Evolutionary conservation across 2,113 vertebrate genomes (phyloP).

Genomic region (Circaetus gallicus): DNA sequence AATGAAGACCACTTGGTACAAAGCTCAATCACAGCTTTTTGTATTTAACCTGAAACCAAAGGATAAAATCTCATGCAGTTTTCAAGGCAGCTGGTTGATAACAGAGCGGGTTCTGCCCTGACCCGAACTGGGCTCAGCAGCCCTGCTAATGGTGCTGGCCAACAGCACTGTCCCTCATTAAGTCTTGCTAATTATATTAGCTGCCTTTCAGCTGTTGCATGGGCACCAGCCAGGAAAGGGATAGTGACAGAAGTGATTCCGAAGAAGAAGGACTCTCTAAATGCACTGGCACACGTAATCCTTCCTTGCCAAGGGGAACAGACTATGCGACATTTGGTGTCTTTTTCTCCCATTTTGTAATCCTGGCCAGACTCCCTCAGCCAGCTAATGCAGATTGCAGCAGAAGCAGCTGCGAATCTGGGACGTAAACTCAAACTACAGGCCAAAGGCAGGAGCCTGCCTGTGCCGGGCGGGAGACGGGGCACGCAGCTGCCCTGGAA

Average conservation of each 20-base stretch:
- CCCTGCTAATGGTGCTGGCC: neutral
- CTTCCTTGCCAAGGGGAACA: neutral
- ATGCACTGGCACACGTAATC: neutral
- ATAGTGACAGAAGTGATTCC: neutral
- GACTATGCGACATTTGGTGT: neutral
- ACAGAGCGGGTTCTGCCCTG: neutral
- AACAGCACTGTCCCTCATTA: neutral
- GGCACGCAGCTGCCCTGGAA: neutral
- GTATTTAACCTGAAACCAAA: neutral
- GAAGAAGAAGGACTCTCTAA: neutral
- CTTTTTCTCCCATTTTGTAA: neutral
- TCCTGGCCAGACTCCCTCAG: neutral
- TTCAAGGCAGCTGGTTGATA: neutral
- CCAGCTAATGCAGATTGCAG: neutral
- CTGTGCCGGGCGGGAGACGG: too few species aligned
- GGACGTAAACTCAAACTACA: neutral
- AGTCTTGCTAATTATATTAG: slow-evolving; percentile 17
- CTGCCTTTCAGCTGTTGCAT: neutral
- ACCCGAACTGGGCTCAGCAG: neutral
- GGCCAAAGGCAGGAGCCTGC: neutral
- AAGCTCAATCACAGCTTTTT: neutral
- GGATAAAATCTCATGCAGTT: neutral
- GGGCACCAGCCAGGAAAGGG: neutral
- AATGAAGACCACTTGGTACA: neutral
- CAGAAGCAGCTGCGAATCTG: neutral